Base-by-base conservation (phyloP, 2,113 vertebrate species). In the Dasyornis broadbenti region DNA sequence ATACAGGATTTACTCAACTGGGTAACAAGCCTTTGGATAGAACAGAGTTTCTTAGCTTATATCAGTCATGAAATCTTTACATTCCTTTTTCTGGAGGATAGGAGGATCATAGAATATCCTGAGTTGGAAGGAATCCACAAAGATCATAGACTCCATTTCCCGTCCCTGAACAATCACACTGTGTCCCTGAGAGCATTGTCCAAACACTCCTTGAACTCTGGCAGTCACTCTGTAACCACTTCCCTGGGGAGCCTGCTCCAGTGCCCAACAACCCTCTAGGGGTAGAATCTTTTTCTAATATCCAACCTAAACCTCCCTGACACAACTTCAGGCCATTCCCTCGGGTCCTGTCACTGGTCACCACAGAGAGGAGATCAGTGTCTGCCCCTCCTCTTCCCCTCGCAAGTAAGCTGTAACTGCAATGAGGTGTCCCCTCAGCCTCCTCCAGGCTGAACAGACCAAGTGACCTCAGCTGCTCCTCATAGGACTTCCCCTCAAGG, bases 401-500 rank as follows among this genome's bases (percentile, higher is more conserved):
- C 28, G 3, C 1, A 0, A 63, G 24, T 39, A 27, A 64, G 14
- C 1, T 64, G 13, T 42, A 56, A 31, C 39, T 40, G 69, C 23
- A 3, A 0, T 33, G 37, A 57, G 20, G 19, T 60, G 3, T 66
- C 27, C 15, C 13, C 8, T 53, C 53, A 30, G 9, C 35, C 39
- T 76, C 5, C 31, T 42, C 30, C 26, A 54, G 70, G 35, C 54
- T 42, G 14, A 54, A 13, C 10, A 63, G 11, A 69, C 7, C 30
- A 22, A 42, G 71, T 33, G 54, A 15, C 5, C 27, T 77, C 47
- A 61, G 47, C 54, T 30, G 1, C 11, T 40, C 21, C 24, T 76
- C 22, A 6, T 7, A 13, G 0, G 1, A 0, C 26, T 49, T 42
- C n/a, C 21, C 21, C 39, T 56, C 63, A 11, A 1, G 0, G 17